A percentile compares a stretch with the other conserved stretches of the same genome.
Evolutionary conservation across 1,140 invertebrate species (phyloP).

Genomic region (Glomeris maerens): DNA sequence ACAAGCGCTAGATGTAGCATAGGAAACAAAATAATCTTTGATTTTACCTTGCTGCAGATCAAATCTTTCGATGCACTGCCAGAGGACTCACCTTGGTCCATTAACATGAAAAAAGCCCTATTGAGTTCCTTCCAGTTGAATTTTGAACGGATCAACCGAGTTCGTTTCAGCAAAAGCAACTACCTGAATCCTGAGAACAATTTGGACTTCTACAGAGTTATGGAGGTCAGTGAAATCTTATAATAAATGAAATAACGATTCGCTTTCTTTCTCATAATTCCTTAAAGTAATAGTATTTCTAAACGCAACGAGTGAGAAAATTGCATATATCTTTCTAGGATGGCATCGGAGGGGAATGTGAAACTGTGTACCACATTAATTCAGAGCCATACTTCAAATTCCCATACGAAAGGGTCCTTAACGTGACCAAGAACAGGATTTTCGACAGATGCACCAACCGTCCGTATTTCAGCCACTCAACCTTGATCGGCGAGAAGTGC

Average conservation of each 20-base stretch:
- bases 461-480: conserved; percentile 10
- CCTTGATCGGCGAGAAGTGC: conserved; percentile 15
- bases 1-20: too few relatives aligned
- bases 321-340: conserved; percentile 5
- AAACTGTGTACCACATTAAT: conserved; percentile 15
- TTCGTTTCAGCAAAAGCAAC: neutral
- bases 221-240: conserved; percentile 1
- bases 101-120: conserved; percentile 9
- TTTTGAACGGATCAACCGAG: neutral
- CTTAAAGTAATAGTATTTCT: neutral
- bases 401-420: conserved; percentile 17
- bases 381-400: conserved; percentile 9
- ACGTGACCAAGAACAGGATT: conserved; percentile 20
- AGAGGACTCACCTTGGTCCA: neutral
- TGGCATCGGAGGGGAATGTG: conserved; percentile 15
- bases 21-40: too few relatives aligned
- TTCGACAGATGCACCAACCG: conserved; percentile 20
- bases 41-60: too few relatives aligned
- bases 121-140: conserved; percentile 4
- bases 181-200: neutral
- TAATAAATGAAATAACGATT: neutral
- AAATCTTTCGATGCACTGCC: neutral
- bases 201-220: conserved; percentile 3
- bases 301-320: neutral
- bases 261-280: neutral